Evolutionary conservation across 2,113 vertebrate genomes (phyloP), one percentile per base, ranked within the genome.

Genomic region (Caranx ignobilis): DNA sequence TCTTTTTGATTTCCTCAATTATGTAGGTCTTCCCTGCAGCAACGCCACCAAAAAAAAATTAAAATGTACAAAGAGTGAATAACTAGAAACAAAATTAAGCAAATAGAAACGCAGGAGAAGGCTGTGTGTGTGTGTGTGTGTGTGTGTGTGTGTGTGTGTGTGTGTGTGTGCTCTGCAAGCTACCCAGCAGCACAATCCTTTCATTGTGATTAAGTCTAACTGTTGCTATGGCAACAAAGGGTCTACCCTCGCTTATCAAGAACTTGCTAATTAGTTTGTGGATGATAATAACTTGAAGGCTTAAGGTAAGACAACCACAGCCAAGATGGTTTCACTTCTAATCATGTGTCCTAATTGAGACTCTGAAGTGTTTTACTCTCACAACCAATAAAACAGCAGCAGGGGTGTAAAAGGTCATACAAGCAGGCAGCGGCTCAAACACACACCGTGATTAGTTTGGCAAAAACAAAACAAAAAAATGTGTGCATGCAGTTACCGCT

Each of bases 211-310:
- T 63, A 83, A 54, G 83, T 75, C 77, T n/a, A 65, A 43, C 70
- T 66, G 92, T 94, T 91, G 80, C 91, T 63, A 92, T 91, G 82
- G 90, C 75, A 88, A 93, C 89, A 55, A 37, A n/a, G 34, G 64
- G 77, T 63, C 77, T 87, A 75, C 71, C 67, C 78, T 80, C 74
- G 39, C 90, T 90, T 91, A 89, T 90, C 91, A 77, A 92, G 81
- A 85, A 90, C 65, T 87, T 71, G 88, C 79, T 87, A 92, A 91
- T 80, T 93, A 90, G 93, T 93, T 93, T 88, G 76, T 89, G 85
- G 84, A 87, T n/a, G 85, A 91, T 94, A 93, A 93, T 89, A 91
- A 90, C 87, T 92, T 64, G 50, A 66, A 75, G 87, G 90, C 71
- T 88, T 64, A 81, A 89, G 83, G 83, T 88, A 84, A 86, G 81